Evolutionary conservation across 2,888 invertebrate species (phyloP).

Genomic region (Calameuta pallipes): DNA sequence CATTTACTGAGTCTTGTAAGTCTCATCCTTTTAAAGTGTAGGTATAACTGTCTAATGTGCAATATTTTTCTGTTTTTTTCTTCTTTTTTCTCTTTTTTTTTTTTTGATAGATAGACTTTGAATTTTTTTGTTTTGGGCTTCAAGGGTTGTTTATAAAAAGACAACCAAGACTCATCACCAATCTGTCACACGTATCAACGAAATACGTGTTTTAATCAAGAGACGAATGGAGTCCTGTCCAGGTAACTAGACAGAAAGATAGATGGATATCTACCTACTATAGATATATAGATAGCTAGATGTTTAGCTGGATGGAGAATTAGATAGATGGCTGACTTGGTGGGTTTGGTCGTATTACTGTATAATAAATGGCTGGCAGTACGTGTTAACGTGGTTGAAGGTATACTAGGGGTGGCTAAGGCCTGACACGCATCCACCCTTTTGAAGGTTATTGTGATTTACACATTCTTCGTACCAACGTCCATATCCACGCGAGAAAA

Average conservation of each 20-base stretch:
- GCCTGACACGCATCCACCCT: not conserved
- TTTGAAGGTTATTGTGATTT: not conserved
- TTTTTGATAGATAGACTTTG: not conserved
- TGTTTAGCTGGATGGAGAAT: not conserved
- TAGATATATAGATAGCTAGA: not conserved
- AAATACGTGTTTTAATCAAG: constrained; percentile 44
- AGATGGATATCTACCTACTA: not conserved
- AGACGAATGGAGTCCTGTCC: not conserved
- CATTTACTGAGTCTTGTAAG: not conserved
- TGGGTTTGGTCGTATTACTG: not conserved
- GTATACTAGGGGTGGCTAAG: not conserved
- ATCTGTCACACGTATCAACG: constrained; percentile 8
- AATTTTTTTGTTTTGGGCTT: not conserved
- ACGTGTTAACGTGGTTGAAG: not conserved
- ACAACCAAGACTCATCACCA: not conserved
- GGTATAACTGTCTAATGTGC: not conserved
- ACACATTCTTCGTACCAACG: not conserved
- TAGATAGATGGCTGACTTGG: not conserved
- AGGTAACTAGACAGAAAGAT: not conserved
- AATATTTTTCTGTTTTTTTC: not conserved
- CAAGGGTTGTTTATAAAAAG: not conserved
- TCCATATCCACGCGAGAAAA: not conserved
- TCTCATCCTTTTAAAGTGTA: not conserved
- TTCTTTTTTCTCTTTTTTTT: not conserved
- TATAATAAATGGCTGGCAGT: not conserved